Evolutionary conservation across 2,797 vertebrate genomes (phyloP).

Genomic region (Enteromius afrohamiltoni): DNA sequence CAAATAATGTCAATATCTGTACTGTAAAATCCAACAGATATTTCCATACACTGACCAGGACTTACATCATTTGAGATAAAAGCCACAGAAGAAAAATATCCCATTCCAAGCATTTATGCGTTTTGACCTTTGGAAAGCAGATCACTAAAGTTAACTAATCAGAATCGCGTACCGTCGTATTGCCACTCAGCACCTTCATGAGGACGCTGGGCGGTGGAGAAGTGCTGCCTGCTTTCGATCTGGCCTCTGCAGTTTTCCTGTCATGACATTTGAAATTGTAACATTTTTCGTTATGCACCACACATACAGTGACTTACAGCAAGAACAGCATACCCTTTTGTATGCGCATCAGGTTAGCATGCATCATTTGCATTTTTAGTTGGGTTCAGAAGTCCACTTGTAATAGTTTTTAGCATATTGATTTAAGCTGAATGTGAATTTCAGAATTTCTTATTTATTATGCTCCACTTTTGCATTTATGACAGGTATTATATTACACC

Average conservation of each 20-base stretch:
- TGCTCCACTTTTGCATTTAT: neutral
- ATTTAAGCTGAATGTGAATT: neutral
- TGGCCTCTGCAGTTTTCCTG: slow-evolving; percentile 80
- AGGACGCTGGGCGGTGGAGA: slow-evolving; percentile 75
- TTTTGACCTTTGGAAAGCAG: slow-evolving; percentile 1
- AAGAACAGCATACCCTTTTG: neutral
- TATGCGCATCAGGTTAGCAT: neutral
- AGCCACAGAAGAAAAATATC: slow-evolving; percentile 25
- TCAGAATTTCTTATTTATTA: neutral
- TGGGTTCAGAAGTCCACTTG: neutral
- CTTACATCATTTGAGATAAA: slow-evolving; percentile 6
- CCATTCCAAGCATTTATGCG: slow-evolving; percentile 7
- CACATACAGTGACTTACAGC: neutral
- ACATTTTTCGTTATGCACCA: neutral
- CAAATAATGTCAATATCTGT: neutral
- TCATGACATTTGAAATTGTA: slow-evolving; percentile 27
- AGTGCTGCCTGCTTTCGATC: slow-evolving; percentile 65
- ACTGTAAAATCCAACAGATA: neutral
- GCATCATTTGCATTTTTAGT: neutral
- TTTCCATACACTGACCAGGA: neutral
- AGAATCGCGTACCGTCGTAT: slow-evolving; percentile 78
- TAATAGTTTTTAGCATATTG: neutral
- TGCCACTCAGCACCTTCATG: slow-evolving; percentile 92
- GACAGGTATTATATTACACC: slow-evolving; percentile 50
- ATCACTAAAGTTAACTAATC: slow-evolving; percentile 9